Evolutionary conservation across 2,113 vertebrate species (phyloP).

Genomic region (Anhinga rufa): DNA sequence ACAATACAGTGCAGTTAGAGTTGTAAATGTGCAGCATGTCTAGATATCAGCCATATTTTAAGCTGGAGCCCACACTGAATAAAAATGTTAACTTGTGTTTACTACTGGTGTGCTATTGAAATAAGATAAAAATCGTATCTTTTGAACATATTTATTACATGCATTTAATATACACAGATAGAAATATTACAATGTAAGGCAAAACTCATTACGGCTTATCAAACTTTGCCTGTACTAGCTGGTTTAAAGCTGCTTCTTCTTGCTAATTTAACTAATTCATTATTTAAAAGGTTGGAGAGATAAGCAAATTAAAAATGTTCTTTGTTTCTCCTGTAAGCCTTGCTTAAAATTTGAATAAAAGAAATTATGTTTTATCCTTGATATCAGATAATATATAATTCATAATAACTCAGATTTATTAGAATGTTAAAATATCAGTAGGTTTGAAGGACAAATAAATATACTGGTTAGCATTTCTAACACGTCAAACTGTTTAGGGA

Average conservation of each 20-base stretch:
- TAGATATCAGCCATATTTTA: not conserved
- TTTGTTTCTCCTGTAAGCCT: not conserved
- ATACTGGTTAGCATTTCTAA: not conserved
- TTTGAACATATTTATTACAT: not conserved
- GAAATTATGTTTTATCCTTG: not conserved
- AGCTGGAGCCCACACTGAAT: not conserved
- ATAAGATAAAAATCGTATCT: not conserved
- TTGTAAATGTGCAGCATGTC: not conserved
- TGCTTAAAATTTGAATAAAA: not conserved
- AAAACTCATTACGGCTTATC: not conserved
- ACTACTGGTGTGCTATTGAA: not conserved
- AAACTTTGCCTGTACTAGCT: not conserved
- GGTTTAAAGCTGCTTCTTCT: not conserved
- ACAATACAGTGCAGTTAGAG: not conserved
- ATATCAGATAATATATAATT: not conserved
- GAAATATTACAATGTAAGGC: not conserved
- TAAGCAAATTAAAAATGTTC: not conserved
- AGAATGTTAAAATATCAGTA: not conserved
- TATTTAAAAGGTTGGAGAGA: not conserved
- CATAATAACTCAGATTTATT: not conserved
- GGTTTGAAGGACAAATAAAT: not conserved
- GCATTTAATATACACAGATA: not conserved
- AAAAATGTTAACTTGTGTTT: not conserved
- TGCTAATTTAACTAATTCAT: not conserved
- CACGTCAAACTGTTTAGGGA: not conserved